These are phyloP conservation scores for Grus americana DNA, from an alignment of 2,113 vertebrate genomes.

Conservation along the genomic window DNA sequence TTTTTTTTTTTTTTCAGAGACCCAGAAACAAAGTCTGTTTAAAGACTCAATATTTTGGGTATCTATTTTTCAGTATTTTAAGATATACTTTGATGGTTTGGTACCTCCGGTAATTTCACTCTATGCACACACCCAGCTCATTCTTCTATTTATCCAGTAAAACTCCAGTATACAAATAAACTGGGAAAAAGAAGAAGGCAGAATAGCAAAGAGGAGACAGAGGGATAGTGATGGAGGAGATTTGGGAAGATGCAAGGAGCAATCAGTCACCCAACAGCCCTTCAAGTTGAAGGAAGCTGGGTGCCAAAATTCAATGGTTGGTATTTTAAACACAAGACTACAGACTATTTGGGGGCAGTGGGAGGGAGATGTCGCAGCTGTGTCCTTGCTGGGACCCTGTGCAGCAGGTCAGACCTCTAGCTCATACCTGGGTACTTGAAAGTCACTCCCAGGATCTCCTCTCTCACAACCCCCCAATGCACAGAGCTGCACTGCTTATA, in stretches of 20 bases:
- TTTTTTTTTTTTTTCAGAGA: not conserved
- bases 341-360: not conserved
- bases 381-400: not conserved
- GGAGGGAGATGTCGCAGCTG: not conserved
- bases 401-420: not conserved
- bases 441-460: not conserved
- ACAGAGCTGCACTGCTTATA: not conserved
- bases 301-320: not conserved
- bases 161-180: constrained; percentile 21
- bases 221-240: not conserved
- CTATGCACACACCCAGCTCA: not conserved
- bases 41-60: constrained; percentile 15
- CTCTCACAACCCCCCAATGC: not conserved
- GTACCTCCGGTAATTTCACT: constrained; percentile 41
- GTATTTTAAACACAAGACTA: not conserved
- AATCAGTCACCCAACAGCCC: not conserved
- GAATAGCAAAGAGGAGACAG: not conserved
- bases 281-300: not conserved
- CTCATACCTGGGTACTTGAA: not conserved
- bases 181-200: not conserved
- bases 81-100: constrained; percentile 31
- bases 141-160: constrained; percentile 35
- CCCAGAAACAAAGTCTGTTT: constrained; percentile 6
- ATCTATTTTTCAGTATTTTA: constrained; percentile 20
- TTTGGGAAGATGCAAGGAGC: not conserved